A percentile compares a stretch with the other conserved stretches of the same genome.
Conservation (phyloP, 1,140 invertebrate species). For the Glossosoma conforme region DNA sequence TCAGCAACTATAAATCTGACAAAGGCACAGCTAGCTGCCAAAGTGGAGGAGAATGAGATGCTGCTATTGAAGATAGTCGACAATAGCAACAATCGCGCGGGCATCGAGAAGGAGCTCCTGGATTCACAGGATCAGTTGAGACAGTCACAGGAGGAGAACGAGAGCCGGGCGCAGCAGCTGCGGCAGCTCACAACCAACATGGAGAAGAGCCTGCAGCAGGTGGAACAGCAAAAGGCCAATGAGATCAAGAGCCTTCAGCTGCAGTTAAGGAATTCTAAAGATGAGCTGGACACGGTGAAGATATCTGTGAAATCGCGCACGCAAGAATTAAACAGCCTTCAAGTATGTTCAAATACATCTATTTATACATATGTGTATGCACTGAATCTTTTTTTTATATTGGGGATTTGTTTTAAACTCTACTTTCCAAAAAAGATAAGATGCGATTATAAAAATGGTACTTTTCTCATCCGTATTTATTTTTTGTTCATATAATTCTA, state of each 20-base stretch:
- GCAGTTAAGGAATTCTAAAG: conserved; percentile 35
- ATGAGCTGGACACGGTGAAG: conserved; percentile 33
- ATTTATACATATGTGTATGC: neutral
- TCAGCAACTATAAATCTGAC: conserved; percentile 43
- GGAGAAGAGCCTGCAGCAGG: conserved; percentile 36
- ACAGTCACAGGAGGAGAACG: conserved; percentile 21
- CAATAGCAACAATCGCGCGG: conserved; percentile 42
- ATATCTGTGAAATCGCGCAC: conserved; percentile 23
- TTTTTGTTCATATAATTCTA: too few relatives aligned
- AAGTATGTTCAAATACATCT: conserved; percentile 16
- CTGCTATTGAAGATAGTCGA: conserved; percentile 46
- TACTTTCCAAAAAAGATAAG: too few relatives aligned
- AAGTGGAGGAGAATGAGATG: conserved; percentile 51
- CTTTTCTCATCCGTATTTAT: too few relatives aligned
- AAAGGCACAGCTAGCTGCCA: conserved; percentile 46
- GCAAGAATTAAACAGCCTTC: conserved; percentile 24
- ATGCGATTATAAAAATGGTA: too few relatives aligned
- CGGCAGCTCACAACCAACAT: conserved; percentile 28
- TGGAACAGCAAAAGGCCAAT: conserved; percentile 39
- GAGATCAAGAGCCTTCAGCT: conserved; percentile 37
- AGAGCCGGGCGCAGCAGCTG: conserved; percentile 21
- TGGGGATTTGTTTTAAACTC: too few relatives aligned
- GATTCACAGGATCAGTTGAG: conserved; percentile 30
- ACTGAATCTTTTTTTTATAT: neutral
- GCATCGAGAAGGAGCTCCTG: conserved; percentile 45